These are phyloP conservation scores for Platerodrilus igneus DNA, from an alignment of 2,888 invertebrate genomes.

Conservation along the genomic window DNA sequence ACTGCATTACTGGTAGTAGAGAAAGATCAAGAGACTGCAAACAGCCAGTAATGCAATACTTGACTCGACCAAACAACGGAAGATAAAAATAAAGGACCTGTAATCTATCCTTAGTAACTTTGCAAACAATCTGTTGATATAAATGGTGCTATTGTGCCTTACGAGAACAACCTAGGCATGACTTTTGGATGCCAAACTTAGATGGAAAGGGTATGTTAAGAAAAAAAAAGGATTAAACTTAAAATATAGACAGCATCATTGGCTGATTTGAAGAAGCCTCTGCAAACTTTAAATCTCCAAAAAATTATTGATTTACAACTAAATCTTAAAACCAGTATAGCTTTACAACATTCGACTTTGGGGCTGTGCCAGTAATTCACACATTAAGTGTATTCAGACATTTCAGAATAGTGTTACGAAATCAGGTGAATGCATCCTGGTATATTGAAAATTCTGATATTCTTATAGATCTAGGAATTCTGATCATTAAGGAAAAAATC, in stretches of 20 bases:
- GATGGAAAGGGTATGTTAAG: slow-evolving; percentile 1
- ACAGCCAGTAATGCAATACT: slow-evolving; percentile 1
- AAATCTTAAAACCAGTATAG: slow-evolving; percentile 4
- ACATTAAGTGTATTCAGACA: slow-evolving; percentile 3
- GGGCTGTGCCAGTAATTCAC: too few relatives aligned
- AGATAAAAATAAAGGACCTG: not conserved
- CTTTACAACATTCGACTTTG: not conserved
- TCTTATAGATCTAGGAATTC: not conserved
- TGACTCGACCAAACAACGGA: not conserved
- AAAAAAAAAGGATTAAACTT: not conserved
- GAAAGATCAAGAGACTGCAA: not conserved
- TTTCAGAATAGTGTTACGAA: slow-evolving; percentile 4
- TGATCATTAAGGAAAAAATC: not conserved
- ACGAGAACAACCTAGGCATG: not conserved
- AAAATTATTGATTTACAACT: slow-evolving; percentile 1
- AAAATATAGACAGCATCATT: slow-evolving; percentile 2
- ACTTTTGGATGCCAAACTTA: too few relatives aligned
- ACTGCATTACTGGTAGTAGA: slow-evolving; percentile 2
- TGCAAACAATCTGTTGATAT: not conserved
- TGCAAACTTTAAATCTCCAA: slow-evolving; percentile 3
- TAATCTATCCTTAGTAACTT: too few relatives aligned
- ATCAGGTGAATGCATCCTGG: not conserved
- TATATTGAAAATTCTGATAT: slow-evolving; percentile 3
- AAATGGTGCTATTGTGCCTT: not conserved
- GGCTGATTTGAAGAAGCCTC: not conserved